Conservation (phyloP, 2,797 vertebrate species). For the Labroides dimidiatus region DNA sequence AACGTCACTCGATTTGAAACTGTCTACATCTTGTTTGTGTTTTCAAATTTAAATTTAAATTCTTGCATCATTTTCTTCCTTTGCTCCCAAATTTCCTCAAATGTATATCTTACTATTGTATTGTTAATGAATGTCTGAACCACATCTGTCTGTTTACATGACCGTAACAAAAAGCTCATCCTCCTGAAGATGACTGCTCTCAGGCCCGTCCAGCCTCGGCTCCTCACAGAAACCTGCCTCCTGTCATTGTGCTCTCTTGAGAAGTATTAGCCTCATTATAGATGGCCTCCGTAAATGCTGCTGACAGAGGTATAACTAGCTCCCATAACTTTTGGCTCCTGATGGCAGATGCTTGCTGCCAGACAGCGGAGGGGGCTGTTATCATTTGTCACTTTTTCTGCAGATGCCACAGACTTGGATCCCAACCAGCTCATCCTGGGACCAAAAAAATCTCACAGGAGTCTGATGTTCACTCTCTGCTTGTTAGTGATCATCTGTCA, state of each 20-base stretch:
- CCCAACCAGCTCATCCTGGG: slow-evolving; percentile 58
- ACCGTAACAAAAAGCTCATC: slow-evolving; percentile 59
- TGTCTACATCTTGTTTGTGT: slow-evolving; percentile 53
- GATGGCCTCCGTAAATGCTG: slow-evolving; percentile 81
- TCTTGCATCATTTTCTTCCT: not conserved
- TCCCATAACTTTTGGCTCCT: slow-evolving; percentile 81
- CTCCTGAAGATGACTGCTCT: slow-evolving; percentile 59
- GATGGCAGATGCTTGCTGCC: slow-evolving; percentile 83
- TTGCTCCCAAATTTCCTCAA: too few relatives aligned
- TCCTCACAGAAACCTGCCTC: slow-evolving; percentile 51
- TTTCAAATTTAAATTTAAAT: slow-evolving; percentile 23
- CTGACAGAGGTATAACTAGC: slow-evolving; percentile 85
- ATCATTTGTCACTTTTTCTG: slow-evolving; percentile 81
- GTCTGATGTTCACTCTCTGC: slow-evolving; percentile 42
- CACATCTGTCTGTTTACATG: slow-evolving; percentile 28
- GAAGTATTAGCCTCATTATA: slow-evolving; percentile 74
- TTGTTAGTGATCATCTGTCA: slow-evolving; percentile 57
- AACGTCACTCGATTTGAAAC: slow-evolving; percentile 57
- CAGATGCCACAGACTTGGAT: slow-evolving; percentile 68
- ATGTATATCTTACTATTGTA: too few relatives aligned
- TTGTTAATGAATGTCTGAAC: slow-evolving; percentile 39
- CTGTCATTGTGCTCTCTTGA: slow-evolving; percentile 68
- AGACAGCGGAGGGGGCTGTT: slow-evolving; percentile 69
- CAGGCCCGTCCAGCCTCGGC: slow-evolving; percentile 64
- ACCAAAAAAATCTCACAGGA: slow-evolving; percentile 63